These are phyloP conservation scores for Podocnemis expansa DNA, from an alignment of 2,113 vertebrate genomes.

Conservation along the genomic window DNA sequence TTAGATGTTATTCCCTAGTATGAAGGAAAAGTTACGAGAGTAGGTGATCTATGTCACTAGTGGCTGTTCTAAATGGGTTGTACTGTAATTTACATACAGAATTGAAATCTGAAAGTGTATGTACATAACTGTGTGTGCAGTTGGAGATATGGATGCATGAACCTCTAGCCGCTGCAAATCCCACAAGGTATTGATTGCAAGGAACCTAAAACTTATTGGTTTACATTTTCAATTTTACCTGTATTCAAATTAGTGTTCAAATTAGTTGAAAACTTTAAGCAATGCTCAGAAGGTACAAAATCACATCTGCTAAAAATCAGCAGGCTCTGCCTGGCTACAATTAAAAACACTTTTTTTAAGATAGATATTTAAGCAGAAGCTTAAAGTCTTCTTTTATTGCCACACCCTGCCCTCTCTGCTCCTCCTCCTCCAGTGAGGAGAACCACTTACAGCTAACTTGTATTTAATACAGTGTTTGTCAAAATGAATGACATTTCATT, in stretches of 20 bases:
- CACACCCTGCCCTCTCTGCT: background rate
- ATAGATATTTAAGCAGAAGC: background rate
- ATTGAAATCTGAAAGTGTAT: background rate
- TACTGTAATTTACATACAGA: background rate
- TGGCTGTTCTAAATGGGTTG: background rate
- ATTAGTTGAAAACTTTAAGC: background rate
- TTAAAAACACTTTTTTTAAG: background rate
- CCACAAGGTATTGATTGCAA: background rate
- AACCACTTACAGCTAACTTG: background rate
- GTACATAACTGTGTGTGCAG: background rate
- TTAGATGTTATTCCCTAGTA: background rate
- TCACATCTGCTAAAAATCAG: background rate
- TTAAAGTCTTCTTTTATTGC: background rate
- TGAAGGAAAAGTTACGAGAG: background rate
- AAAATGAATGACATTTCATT: background rate
- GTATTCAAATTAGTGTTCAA: background rate
- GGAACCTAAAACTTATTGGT: background rate
- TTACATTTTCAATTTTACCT: background rate
- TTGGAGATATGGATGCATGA: background rate
- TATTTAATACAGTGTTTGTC: background rate
- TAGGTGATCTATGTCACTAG: background rate
- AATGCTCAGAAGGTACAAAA: background rate
- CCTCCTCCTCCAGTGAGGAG: background rate
- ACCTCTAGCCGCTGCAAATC: background rate
- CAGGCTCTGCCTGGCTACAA: background rate